These are phyloP conservation scores for Limnephilus auricula DNA, from an alignment of 2,888 invertebrate species.

Conservation along the genomic window DNA sequence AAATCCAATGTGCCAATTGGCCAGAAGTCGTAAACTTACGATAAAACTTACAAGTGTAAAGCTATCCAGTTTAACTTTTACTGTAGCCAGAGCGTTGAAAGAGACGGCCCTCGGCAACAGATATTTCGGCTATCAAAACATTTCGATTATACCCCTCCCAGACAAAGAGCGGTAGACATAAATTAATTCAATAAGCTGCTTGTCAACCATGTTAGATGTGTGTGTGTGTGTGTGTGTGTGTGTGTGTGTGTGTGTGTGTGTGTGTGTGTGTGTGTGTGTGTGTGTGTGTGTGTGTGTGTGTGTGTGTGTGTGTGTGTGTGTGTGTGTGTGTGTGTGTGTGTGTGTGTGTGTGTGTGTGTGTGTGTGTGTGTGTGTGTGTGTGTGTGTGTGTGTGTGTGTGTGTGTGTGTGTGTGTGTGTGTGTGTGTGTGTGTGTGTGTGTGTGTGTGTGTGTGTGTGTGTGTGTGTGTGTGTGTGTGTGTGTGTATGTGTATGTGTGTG, in stretches of 20 bases:
- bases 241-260: neutral
- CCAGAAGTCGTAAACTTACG: no score
- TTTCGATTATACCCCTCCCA: neutral
- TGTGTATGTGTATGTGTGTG: no score
- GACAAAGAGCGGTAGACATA: neutral
- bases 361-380: neutral
- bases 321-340: neutral
- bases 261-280: neutral
- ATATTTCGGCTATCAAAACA: no score
- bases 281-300: neutral
- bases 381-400: neutral
- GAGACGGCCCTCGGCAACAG: no score
- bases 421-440: neutral
- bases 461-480: neutral
- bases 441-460: neutral
- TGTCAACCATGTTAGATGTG: neutral
- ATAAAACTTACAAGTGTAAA: no score
- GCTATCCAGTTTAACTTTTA: no score
- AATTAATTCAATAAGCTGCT: slow-evolving; percentile 8
- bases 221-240: neutral
- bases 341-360: neutral
- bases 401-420: neutral
- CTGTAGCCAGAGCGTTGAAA: no score
- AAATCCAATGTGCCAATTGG: no score
- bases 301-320: neutral